Conservation (phyloP, 2,888 invertebrate genomes). For the Helobdella robusta region DNA sequence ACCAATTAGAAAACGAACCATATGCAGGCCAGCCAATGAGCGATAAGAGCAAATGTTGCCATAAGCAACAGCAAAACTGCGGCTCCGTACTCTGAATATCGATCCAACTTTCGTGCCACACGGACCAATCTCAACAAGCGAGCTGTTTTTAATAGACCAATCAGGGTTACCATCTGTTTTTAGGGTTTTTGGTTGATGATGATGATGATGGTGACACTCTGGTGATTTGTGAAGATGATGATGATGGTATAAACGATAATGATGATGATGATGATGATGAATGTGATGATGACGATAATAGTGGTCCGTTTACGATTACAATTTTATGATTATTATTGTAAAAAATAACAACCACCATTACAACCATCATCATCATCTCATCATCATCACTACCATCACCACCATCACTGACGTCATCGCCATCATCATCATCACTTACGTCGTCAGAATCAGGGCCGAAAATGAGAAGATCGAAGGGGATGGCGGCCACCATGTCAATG, state of each 20-base stretch:
- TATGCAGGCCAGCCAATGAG: conserved; percentile 97
- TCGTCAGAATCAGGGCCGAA: conserved; percentile 50
- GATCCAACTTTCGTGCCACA: conserved; percentile 92
- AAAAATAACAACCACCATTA: not conserved
- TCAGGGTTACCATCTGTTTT: conserved; percentile 90
- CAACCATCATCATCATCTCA: not conserved
- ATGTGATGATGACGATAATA: no score
- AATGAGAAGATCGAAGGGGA: conserved; percentile 91
- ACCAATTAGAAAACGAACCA: no score
- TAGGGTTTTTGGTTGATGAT: no score
- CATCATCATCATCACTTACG: conserved; percentile 37
- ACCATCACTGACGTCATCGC: not conserved
- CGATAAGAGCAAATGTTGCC: conserved; percentile 88
- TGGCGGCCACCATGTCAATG: conserved; percentile 94
- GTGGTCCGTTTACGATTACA: no score
- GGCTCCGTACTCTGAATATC: conserved; percentile 96
- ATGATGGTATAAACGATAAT: no score
- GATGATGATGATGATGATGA: no score
- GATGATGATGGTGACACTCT: no score
- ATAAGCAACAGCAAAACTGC: conserved; percentile 89
- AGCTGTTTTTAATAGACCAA: conserved; percentile 93
- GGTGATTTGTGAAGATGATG: not conserved
- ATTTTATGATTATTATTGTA: no score
- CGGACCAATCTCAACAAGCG: conserved; percentile 84
- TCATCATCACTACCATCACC: not conserved